Percentiles rank a stretch among this genome's conserved stretches.
phyloP scores from a whole-genome alignment of 2,797 vertebrate species.

The Molossus molossus region DNA sequence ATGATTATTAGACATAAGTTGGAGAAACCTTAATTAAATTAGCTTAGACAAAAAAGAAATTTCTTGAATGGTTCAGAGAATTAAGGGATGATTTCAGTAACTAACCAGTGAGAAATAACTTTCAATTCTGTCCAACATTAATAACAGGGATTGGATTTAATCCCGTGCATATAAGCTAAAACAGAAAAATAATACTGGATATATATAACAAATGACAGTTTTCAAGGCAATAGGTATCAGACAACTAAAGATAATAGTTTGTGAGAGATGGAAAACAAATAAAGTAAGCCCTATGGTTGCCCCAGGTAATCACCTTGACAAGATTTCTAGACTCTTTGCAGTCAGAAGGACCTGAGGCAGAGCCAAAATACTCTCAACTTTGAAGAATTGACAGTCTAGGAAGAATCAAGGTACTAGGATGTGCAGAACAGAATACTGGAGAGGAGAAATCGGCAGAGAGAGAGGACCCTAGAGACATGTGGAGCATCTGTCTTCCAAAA shows the following conservation, averaged over 20 bases:
- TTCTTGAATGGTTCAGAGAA: constrained; percentile 30
- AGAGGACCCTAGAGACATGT: background rate
- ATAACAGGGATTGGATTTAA: background rate
- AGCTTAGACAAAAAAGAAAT: background rate
- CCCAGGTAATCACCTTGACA: background rate
- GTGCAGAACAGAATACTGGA: background rate
- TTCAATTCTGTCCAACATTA: background rate
- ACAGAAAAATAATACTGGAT: background rate
- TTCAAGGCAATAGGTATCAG: background rate
- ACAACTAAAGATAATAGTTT: background rate
- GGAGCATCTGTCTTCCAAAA: background rate
- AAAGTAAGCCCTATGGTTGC: background rate
- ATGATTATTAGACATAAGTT: background rate
- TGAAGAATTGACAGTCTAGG: background rate
- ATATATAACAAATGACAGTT: background rate
- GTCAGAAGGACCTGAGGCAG: background rate
- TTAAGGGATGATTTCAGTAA: background rate
- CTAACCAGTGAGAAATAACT: background rate
- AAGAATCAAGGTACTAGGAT: background rate
- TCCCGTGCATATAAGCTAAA: background rate
- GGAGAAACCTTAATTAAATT: background rate
- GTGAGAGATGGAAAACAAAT: background rate
- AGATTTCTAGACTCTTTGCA: background rate
- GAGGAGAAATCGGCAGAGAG: background rate
- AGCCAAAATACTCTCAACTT: background rate